These are phyloP conservation scores for Acanthosepion pharaonis DNA, from an alignment of 2,888 invertebrate genomes.

Conservation along the genomic window DNA sequence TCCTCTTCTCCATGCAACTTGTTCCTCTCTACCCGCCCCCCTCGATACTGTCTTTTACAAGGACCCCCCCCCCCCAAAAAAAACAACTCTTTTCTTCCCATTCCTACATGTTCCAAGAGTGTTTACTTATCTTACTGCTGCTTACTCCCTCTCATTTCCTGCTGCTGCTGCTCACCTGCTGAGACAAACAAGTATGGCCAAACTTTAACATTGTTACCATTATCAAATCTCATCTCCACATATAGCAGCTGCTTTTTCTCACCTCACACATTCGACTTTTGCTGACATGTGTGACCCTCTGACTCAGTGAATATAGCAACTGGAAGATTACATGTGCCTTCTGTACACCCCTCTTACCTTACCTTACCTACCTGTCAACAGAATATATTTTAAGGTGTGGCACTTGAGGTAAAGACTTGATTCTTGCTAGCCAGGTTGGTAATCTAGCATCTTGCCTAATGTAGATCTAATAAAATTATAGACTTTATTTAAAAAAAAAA, in stretches of 20 bases:
- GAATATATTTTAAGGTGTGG: background rate
- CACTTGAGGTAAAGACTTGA: background rate
- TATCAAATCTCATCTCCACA: slow-evolving; percentile 33
- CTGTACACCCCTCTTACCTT: background rate
- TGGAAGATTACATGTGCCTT: slow-evolving; percentile 9
- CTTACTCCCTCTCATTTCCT: background rate
- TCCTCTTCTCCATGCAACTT: background rate
- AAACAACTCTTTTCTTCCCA: background rate
- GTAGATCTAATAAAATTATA: background rate
- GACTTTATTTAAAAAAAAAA: too few relatives aligned
- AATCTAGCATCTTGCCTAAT: background rate
- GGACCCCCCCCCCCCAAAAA: background rate
- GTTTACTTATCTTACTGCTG: background rate
- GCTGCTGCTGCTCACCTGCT: background rate
- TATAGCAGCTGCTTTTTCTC: background rate
- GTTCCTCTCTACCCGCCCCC: too few relatives aligned
- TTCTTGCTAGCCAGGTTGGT: background rate
- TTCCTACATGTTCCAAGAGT: background rate
- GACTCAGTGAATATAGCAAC: background rate
- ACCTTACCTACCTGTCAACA: background rate
- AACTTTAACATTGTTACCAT: background rate
- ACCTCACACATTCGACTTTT: background rate
- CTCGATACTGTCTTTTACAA: background rate
- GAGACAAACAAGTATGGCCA: slow-evolving; percentile 24
- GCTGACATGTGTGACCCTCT: background rate